Evolutionary conservation across 2,113 vertebrate species (phyloP), one percentile per base, ranked within the genome.

Genomic region (Lagopus leucura): DNA sequence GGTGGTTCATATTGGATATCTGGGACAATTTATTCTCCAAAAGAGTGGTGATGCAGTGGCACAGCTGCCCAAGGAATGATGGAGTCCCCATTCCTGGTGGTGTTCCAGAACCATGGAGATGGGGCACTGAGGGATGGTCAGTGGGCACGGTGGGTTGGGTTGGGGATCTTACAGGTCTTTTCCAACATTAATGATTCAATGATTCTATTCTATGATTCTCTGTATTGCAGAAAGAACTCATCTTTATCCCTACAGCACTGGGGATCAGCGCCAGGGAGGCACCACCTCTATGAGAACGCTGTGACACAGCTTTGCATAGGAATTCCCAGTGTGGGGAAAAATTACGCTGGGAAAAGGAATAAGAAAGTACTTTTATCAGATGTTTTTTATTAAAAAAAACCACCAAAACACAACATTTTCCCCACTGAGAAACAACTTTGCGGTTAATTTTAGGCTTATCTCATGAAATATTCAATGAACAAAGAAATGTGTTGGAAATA

Each of bases 391-490:
- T 73, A 38, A 43, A 48, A 47, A 60, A 7, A 14, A 4, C 38
- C 38, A 38, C 38, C 38, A 38, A 66, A 54, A 84, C 63, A 16
- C 15, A 43, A 15, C 55, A 38, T 79, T 89, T 64, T 40, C 55
- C 50, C 85, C 9, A 34, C 75, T 40, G 93, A 92, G 75, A 77
- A 91, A 91, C 64, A 88, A 65, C 22, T 40, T n/a, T 7, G 12
- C 82, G 74, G 82, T 89, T 92, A 74, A 91, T 93, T 95, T 96
- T 94, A 95, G 90, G 32, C 61, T 80, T 74, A 48, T 38, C 55
- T 91, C 92, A 95, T 95, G 8, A 95, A 96, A 95, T 94, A 95
- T 94, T 96, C 47, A 96, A 22, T 32, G 8, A 76, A 72, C 82
- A 91, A 93, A 91, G 63, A 91, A 92, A 89, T 74, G 40, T 8